Evolutionary conservation across 2,888 invertebrate genomes (phyloP).

Genomic region (Sturmia bella): DNA sequence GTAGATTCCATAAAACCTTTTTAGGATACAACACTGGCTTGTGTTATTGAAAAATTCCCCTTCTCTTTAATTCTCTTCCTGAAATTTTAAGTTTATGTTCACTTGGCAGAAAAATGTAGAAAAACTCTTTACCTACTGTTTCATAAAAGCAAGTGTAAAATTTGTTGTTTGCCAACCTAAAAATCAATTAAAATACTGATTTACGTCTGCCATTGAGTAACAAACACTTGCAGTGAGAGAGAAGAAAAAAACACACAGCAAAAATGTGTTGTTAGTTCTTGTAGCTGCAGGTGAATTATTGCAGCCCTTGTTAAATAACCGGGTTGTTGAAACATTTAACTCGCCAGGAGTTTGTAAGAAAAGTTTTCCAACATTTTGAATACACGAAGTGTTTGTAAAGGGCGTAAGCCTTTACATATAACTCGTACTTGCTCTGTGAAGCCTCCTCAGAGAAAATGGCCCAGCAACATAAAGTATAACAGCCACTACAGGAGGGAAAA

Average conservation of each 20-base stretch:
- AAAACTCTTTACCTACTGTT: background rate
- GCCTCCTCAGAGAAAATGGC: constrained; percentile 19
- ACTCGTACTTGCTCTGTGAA: constrained; percentile 19
- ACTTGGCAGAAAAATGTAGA: background rate
- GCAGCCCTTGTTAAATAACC: constrained; percentile 36
- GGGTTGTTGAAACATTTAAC: constrained; percentile 58
- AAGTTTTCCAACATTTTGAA: constrained; percentile 30
- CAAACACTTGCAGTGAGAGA: background rate
- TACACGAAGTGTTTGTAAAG: constrained; percentile 46
- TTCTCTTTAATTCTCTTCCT: too few relatives aligned
- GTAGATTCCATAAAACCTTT: too few relatives aligned
- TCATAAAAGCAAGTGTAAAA: constrained; percentile 19
- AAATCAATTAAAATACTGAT: constrained; percentile 42
- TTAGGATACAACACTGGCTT: too few relatives aligned
- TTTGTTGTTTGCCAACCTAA: background rate
- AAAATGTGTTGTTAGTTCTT: constrained; percentile 1
- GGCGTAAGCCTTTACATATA: constrained; percentile 49
- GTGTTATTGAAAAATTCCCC: too few relatives aligned
- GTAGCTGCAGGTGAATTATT: constrained; percentile 58
- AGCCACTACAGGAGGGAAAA: constrained; percentile 4
- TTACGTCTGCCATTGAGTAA: constrained; percentile 12
- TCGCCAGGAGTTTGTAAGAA: constrained; percentile 54
- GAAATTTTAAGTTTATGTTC: background rate
- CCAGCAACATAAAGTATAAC: constrained; percentile 45
- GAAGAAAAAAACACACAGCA: background rate